These are phyloP conservation scores for Heliconius hewitsoni DNA, from an alignment of 1,140 invertebrate species.

Conservation along the genomic window DNA sequence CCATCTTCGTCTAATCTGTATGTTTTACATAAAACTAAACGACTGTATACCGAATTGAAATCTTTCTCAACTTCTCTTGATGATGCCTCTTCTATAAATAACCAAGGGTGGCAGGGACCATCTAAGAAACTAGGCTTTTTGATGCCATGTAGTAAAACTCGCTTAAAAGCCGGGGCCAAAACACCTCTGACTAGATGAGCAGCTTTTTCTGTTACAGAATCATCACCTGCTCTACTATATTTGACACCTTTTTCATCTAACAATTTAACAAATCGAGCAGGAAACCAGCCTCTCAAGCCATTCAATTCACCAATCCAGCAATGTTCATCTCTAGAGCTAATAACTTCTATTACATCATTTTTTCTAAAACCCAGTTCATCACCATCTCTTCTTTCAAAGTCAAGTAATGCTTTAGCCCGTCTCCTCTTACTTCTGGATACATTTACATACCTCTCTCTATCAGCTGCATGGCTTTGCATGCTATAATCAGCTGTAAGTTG, in stretches of 20 bases:
- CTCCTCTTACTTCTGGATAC: conserved; percentile 92
- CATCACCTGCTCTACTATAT: conserved; percentile 98
- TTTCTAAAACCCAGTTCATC: conserved; percentile 99
- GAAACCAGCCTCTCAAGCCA: conserved; percentile 99
- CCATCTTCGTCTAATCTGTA: conserved; percentile 99
- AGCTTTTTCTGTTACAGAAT: conserved; percentile 96
- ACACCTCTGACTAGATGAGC: conserved; percentile 97
- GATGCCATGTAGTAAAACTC: conserved; percentile 98
- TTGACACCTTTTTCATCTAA: conserved; percentile 98
- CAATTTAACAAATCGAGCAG: conserved; percentile 98
- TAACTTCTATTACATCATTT: conserved; percentile 98
- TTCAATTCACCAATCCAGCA: conserved; percentile 99
- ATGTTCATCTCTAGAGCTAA: conserved; percentile 99
- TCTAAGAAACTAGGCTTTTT: conserved; percentile 93
- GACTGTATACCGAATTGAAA: conserved; percentile 98
- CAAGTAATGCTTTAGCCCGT: conserved; percentile 96
- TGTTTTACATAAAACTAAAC: conserved; percentile 98
- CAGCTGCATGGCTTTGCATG: conserved; percentile 96
- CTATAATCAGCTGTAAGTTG: conserved; percentile 95
- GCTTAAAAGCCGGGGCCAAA: conserved; percentile 96
- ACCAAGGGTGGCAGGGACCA: conserved; percentile 98
- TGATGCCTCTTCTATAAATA: conserved; percentile 98
- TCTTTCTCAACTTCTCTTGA: conserved; percentile 98
- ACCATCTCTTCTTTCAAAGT: conserved; percentile 99
- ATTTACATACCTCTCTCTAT: conserved; percentile 96